These are phyloP conservation scores for Apis florea DNA, from an alignment of 1,140 invertebrate genomes.

Conservation along the genomic window DNA sequence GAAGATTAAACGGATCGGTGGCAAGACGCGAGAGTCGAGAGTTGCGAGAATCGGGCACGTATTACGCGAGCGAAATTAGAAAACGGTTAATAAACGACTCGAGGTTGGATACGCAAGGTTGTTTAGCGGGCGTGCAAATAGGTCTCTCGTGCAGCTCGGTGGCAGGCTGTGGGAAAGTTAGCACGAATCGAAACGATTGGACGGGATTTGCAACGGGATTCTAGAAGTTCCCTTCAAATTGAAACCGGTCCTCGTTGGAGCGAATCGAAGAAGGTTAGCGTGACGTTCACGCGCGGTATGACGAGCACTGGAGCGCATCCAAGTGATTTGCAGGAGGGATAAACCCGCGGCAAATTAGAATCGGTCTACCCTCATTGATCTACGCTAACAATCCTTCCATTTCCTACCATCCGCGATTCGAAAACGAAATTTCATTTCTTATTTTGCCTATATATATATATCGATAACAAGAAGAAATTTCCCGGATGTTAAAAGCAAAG, in stretches of 20 bases:
- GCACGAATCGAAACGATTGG: constrained; percentile 15
- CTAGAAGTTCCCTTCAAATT: constrained; percentile 12
- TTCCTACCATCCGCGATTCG: neutral
- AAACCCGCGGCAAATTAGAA: constrained; percentile 29
- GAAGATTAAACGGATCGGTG: too few relatives aligned
- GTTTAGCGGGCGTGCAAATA: neutral
- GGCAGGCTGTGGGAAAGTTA: constrained; percentile 8
- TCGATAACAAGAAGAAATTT: neutral
- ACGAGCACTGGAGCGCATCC: constrained; percentile 25
- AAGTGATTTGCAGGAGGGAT: constrained; percentile 30
- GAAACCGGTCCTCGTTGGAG: constrained; percentile 21
- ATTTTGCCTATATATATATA: too few relatives aligned
- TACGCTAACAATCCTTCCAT: constrained; percentile 30
- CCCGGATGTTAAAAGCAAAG: too few relatives aligned
- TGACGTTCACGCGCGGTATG: constrained; percentile 39
- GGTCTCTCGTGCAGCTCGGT: neutral
- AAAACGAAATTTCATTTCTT: neutral
- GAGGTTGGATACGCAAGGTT: neutral
- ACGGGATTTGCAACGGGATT: neutral
- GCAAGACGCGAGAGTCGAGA: neutral
- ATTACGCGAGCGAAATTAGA: neutral
- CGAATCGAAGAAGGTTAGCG: constrained; percentile 21
- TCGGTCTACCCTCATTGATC: constrained; percentile 16
- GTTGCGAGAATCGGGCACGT: neutral
- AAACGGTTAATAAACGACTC: neutral